Evolutionary conservation across 2,797 vertebrate genomes (phyloP), one percentile per base, ranked within the genome.

Genomic region (Onychomys torridus): DNA sequence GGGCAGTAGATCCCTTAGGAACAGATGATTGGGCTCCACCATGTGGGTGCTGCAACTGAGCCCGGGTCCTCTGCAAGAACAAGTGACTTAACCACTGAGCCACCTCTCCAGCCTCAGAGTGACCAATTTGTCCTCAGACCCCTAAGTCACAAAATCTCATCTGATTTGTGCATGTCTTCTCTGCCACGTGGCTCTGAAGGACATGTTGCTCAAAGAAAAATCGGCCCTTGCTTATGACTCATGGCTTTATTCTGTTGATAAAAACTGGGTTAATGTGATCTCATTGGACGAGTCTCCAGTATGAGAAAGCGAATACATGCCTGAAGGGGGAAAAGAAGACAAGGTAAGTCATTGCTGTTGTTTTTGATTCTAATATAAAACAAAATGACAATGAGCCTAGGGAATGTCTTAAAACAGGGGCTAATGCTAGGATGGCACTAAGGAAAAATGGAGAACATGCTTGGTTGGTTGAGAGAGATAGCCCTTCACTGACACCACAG

Each of bases 241-340:
- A 1, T 25, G 17, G 61, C 17, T 25, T 97, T 91, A 95, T 88
- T 97, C 96, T 17, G 32, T 91, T 90, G 97, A 96, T 55, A 93
- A 94, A 95, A 96, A 97, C 63, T 97, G 96, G 83, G 94, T 98
- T 67, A 97, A 92, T n/a, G 17, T 96, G 96, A 98, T 93, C 69
- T 96, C 19, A 0, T 40, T 71, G 6, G 96, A 93, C 0, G 96
- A 96, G 23, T 90, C 87, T 79, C 83, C 86, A 71, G 76, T 37
- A 21, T 76, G 83, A 79, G 98, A 96, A 92, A 97, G 5, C 5
- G 52, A 6, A 2, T 98, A 97, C 2, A 10, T n/a, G 40, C 97
- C 98, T 98, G 55, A 59, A 19, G 19, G 9, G 73, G 21, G 16
- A 46, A 89, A 92, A 93, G 29, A 95, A 34, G 25, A 37, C 6